Evolutionary conservation across 2,113 vertebrate genomes (phyloP), one percentile per base, ranked within the genome.

Genomic region (Poeciliopsis occidentalis): DNA sequence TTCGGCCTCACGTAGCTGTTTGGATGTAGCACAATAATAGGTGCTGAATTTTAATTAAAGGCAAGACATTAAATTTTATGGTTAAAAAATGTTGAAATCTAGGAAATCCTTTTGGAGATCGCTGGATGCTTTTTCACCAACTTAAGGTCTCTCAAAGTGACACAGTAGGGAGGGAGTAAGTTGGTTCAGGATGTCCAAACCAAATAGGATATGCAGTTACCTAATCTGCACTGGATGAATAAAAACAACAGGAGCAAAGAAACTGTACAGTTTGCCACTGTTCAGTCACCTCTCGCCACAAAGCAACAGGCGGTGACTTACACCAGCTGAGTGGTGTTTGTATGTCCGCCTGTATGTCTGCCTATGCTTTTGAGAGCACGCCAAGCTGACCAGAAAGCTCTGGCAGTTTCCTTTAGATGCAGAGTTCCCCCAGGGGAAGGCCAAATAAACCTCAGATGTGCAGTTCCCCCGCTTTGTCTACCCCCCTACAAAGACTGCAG

Each of bases 381-480:
- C 94, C 94, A 95, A 93, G 86, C 82, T 71, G 62, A 93, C 93
- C 92, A 93, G 88, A 95, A 93, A 95, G 92, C 69, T 85, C 89
- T 93, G 94, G 93, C 94, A 95, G 94, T 94, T 94, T 95, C 92
- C 93, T 88, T 92, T 93, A 94, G 94, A 94, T 94, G 76, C 82
- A 90, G 89, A 90, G 91, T 88, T 81, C 94, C 94, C 94, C 85
- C 91, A 76, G 91, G 94, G 94, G 87, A 30, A 81, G 86, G 69
- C 89, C 86, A 95, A 96, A 95, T 94, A 94, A 95, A 94, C 89
- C 93, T 96, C 96, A 96, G 95, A 95, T 96, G 95, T 94, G 91
- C 83, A 91, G 86, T 69, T 64, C 64, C 57, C 37, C 84, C 41
- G 11, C 71, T 54, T 73, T 67, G 44, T 51, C 64, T 63, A 64